A percentile compares a stretch with the other conserved stretches of the same genome.
phyloP scores from a whole-genome alignment of 2,113 vertebrate genomes.

The Tachysurus fulvidraco region DNA sequence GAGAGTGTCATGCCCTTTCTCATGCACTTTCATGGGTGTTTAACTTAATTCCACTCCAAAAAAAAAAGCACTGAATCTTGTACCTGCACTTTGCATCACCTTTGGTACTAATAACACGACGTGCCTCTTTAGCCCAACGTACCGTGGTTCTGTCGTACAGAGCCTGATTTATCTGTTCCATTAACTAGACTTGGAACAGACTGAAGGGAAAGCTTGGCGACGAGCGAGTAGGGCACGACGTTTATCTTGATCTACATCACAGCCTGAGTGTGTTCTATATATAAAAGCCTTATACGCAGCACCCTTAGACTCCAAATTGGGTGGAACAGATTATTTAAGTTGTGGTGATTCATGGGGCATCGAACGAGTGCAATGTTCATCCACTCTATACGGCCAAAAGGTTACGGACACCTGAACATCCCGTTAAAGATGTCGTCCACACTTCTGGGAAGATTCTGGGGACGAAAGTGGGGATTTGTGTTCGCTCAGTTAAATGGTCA shows the following conservation, averaged over 20 bases:
- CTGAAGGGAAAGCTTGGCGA: too few relatives aligned
- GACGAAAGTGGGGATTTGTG: background rate
- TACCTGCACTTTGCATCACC: background rate
- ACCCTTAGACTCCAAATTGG: background rate
- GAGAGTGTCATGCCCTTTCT: background rate
- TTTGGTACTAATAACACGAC: background rate
- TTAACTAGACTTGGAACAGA: conserved; percentile 11
- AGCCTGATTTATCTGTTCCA: conserved; percentile 4
- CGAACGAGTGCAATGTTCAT: background rate
- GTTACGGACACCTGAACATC: background rate
- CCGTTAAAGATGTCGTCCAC: background rate
- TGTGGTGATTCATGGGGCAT: background rate
- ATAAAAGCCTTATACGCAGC: background rate
- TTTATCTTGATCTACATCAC: background rate
- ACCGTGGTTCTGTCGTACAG: background rate
- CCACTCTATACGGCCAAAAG: background rate
- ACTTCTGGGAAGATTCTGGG: background rate
- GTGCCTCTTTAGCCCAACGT: background rate
- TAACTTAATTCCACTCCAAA: background rate
- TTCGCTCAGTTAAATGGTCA: background rate
- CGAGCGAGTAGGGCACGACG: background rate
- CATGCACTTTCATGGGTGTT: background rate
- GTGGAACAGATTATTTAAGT: background rate
- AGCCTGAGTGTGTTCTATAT: background rate
- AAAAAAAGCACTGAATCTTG: background rate